These are phyloP conservation scores for Hedya salicella DNA, from an alignment of 2,888 invertebrate species.

Conservation along the genomic window DNA sequence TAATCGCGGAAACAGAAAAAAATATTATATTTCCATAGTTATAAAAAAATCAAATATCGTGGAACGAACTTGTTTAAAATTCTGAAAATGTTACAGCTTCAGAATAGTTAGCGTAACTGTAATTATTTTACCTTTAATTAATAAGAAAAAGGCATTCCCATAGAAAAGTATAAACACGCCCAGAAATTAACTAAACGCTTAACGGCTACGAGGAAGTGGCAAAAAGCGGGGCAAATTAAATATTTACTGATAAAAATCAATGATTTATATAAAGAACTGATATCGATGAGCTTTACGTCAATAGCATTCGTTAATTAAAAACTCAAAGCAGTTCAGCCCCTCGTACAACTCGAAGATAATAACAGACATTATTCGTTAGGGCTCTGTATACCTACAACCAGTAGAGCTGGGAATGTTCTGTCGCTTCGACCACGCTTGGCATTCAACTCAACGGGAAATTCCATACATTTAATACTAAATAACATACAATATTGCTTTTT, in stretches of 20 bases:
- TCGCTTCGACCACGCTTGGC: background rate
- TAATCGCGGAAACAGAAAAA: too few species aligned
- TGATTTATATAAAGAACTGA: conserved; percentile 1
- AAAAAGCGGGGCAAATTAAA: background rate
- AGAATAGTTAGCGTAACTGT: too few species aligned
- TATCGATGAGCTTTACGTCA: background rate
- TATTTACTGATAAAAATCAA: background rate
- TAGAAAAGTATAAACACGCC: too few species aligned
- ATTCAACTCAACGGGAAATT: conserved; percentile 4
- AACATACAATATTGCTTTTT: background rate
- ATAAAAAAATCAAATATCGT: too few species aligned
- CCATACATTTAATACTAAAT: conserved; percentile 13
- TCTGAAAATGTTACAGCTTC: too few species aligned
- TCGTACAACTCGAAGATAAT: conserved; percentile 4
- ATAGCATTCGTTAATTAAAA: conserved; percentile 13
- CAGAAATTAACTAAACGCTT: too few species aligned
- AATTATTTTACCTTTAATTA: too few species aligned
- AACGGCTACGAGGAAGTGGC: too few species aligned
- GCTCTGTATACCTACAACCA: conserved; percentile 4
- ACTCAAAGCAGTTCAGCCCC: conserved; percentile 6
- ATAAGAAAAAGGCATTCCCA: too few species aligned
- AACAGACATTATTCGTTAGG: conserved; percentile 13
- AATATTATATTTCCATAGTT: too few species aligned
- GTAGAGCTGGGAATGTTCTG: conserved; percentile 9
- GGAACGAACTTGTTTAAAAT: too few species aligned